These are phyloP conservation scores for Hydrophis major DNA, from an alignment of 2,797 vertebrate species.

Conservation along the genomic window DNA sequence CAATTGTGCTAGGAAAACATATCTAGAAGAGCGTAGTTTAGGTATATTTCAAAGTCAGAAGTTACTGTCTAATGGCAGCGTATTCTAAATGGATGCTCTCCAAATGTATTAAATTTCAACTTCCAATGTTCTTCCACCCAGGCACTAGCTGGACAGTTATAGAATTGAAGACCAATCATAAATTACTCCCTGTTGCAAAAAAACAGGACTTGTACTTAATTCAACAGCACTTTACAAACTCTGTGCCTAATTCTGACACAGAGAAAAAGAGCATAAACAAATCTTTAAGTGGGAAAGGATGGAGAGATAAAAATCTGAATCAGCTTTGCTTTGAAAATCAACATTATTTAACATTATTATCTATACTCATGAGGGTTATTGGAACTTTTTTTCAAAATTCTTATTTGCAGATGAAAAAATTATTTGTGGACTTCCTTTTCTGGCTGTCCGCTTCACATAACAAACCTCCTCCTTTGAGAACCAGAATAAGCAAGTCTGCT, in stretches of 20 bases:
- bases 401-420: slow-evolving; percentile 26
- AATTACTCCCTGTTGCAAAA: neutral
- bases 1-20: neutral
- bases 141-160: neutral
- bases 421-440: neutral
- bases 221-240: neutral
- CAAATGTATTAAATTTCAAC: neutral
- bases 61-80: neutral
- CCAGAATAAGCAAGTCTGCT: neutral
- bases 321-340: slow-evolving; percentile 22
- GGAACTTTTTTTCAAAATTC: slow-evolving; percentile 45
- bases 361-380: slow-evolving; percentile 26
- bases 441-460: slow-evolving; percentile 26
- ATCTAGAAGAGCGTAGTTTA: neutral
- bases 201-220: neutral
- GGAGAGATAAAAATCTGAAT: slow-evolving; percentile 16
- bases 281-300: neutral
- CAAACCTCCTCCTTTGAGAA: slow-evolving; percentile 39
- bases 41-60: neutral
- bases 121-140: neutral
- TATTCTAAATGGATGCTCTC: neutral
- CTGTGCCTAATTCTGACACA: neutral
- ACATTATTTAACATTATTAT: slow-evolving; percentile 30
- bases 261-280: neutral
- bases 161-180: neutral